Conservation (phyloP, 2,888 invertebrate species). For the Acleris laterana region DNA sequence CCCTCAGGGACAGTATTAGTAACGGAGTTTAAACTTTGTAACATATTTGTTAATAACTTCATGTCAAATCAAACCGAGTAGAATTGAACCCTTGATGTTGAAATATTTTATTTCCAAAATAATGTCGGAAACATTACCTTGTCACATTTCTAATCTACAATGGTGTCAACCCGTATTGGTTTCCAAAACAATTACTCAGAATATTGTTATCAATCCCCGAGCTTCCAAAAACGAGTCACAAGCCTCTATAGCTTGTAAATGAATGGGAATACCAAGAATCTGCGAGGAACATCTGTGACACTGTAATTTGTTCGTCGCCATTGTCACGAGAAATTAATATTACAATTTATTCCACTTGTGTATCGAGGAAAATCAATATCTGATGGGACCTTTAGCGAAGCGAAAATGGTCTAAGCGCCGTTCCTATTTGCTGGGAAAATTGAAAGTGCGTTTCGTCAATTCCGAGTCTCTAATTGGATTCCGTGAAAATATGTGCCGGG, state of each 20-base stretch:
- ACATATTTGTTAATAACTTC: too few relatives aligned
- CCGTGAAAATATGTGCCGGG: too few relatives aligned
- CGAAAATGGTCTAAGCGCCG: constrained; percentile 50
- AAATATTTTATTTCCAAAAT: too few relatives aligned
- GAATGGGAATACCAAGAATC: constrained; percentile 68
- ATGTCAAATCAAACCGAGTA: too few relatives aligned
- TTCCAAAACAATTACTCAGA: too few relatives aligned
- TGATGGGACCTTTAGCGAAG: constrained; percentile 63
- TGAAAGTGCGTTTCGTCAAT: constrained; percentile 60
- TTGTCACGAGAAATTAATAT: constrained; percentile 84
- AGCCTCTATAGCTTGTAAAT: constrained; percentile 60
- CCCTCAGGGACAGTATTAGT: too few relatives aligned
- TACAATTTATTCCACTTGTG: constrained; percentile 83
- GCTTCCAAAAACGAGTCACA: not conserved
- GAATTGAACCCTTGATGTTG: too few relatives aligned
- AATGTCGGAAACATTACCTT: too few relatives aligned
- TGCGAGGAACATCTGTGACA: constrained; percentile 79
- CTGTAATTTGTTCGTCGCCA: constrained; percentile 81
- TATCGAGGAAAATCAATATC: constrained; percentile 81
- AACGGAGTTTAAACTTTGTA: too few relatives aligned
- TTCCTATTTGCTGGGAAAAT: constrained; percentile 51
- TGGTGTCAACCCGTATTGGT: too few relatives aligned
- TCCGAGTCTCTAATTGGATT: constrained; percentile 44
- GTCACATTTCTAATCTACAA: too few relatives aligned
- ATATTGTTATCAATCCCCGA: constrained; percentile 1